These are phyloP conservation scores for Mesodorylaimus sp. DNA, from an alignment of 2,888 invertebrate species.

Conservation along the genomic window DNA sequence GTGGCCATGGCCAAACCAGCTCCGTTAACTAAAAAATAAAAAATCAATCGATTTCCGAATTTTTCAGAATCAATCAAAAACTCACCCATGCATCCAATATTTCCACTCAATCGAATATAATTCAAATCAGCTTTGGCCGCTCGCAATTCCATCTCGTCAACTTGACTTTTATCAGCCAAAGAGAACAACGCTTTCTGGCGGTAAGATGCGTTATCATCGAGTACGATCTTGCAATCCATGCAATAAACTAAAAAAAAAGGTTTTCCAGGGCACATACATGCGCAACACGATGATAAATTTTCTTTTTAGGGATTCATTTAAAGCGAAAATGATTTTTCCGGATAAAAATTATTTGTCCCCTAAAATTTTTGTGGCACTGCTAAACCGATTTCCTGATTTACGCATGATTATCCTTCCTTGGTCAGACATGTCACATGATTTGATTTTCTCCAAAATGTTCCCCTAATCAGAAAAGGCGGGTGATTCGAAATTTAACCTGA, in stretches of 20 bases:
- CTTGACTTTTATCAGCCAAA: slow-evolving; percentile 64
- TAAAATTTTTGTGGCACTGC: too few species aligned
- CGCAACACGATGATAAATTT: too few species aligned
- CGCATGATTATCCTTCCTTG: too few species aligned
- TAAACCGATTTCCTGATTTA: too few species aligned
- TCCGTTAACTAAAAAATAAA: slow-evolving; percentile 60
- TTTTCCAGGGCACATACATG: too few species aligned
- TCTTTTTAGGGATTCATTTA: too few species aligned
- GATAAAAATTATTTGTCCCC: too few species aligned
- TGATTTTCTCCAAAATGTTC: too few species aligned
- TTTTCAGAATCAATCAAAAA: background rate
- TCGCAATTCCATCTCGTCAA: slow-evolving; percentile 77
- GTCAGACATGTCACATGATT: too few species aligned
- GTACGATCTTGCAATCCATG: slow-evolving; percentile 94
- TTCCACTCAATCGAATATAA: slow-evolving; percentile 91
- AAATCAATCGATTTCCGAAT: background rate
- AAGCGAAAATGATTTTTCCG: too few species aligned
- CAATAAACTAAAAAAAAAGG: slow-evolving; percentile 37
- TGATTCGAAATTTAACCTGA: too few species aligned
- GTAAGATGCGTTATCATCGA: slow-evolving; percentile 93
- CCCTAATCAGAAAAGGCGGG: too few species aligned
- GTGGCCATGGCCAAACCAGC: slow-evolving; percentile 99
- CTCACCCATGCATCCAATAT: slow-evolving; percentile 66
- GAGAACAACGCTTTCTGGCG: slow-evolving; percentile 65
- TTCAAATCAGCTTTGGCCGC: slow-evolving; percentile 79